Conservation (phyloP, 1,140 invertebrate species). For the Plutomurus gul region DNA sequence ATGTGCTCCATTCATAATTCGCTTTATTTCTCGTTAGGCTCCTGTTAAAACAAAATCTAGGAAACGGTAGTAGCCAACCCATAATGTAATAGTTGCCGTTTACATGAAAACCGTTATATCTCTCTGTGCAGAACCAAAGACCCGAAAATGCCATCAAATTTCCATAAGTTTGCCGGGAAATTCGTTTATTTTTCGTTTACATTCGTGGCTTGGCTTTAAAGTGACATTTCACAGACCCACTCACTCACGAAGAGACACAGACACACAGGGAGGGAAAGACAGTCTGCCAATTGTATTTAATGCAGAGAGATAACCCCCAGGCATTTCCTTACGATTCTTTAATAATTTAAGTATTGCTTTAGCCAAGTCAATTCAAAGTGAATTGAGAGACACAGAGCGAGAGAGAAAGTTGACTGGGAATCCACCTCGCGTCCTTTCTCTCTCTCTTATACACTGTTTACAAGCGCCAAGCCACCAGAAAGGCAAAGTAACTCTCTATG, state of each 20-base stretch:
- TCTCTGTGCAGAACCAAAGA: too few relatives aligned
- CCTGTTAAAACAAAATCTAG: too few relatives aligned
- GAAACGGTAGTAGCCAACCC: too few relatives aligned
- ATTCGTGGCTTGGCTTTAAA: too few relatives aligned
- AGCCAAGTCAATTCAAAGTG: neutral
- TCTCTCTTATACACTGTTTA: neutral
- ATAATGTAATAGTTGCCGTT: too few relatives aligned
- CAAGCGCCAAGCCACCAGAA: too few relatives aligned
- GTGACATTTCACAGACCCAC: too few relatives aligned
- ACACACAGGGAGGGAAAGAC: neutral
- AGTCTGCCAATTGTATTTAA: neutral
- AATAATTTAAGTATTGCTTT: conserved; percentile 21
- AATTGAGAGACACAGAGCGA: neutral
- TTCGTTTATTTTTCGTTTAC: conserved; percentile 21
- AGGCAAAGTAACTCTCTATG: conserved; percentile 7
- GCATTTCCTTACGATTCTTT: neutral
- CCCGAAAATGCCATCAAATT: conserved; percentile 3
- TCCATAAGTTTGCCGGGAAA: conserved; percentile 11
- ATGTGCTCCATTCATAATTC: too few relatives aligned
- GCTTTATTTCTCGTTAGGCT: too few relatives aligned
- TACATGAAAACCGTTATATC: too few relatives aligned
- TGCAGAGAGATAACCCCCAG: neutral
- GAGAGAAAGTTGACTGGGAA: neutral
- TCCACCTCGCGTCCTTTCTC: neutral
- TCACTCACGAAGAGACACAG: neutral